These are phyloP conservation scores for Heliornis fulica DNA, from an alignment of 2,113 vertebrate species.

Conservation along the genomic window DNA sequence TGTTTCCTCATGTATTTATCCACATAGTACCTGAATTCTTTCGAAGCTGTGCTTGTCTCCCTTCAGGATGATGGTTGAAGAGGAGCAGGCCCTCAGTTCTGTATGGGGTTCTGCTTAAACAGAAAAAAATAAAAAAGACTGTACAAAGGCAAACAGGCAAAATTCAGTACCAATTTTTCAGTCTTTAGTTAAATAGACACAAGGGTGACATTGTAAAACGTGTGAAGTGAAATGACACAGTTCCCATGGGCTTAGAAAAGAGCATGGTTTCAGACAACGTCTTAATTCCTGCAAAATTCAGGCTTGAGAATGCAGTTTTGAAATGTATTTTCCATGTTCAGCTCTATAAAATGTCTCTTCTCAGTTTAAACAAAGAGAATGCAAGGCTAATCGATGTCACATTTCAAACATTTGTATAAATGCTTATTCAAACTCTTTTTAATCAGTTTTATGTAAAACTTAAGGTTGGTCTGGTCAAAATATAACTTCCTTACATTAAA, in stretches of 20 bases:
- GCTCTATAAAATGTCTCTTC: background rate
- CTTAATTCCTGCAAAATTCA: background rate
- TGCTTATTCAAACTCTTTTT: background rate
- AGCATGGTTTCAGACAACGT: background rate
- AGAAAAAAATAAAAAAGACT: background rate
- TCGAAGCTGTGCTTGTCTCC: background rate
- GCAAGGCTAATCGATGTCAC: background rate
- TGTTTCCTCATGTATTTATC: conserved; percentile 12
- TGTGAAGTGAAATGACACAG: background rate
- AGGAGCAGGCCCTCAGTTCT: background rate
- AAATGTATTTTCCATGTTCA: background rate
- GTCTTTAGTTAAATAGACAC: background rate
- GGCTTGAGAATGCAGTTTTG: background rate
- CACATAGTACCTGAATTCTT: background rate
- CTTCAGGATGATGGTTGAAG: background rate
- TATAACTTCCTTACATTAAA: background rate
- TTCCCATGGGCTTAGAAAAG: background rate
- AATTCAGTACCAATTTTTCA: background rate
- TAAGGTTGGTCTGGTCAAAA: background rate
- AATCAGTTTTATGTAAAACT: background rate
- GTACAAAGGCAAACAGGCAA: background rate
- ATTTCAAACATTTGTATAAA: background rate
- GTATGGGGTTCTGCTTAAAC: background rate
- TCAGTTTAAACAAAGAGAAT: background rate
- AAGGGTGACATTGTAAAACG: background rate